Percentiles rank a stretch among this genome's conserved stretches.
phyloP scores from a whole-genome alignment of 2,113 vertebrate species.

The Antechinus flavipes region DNA sequence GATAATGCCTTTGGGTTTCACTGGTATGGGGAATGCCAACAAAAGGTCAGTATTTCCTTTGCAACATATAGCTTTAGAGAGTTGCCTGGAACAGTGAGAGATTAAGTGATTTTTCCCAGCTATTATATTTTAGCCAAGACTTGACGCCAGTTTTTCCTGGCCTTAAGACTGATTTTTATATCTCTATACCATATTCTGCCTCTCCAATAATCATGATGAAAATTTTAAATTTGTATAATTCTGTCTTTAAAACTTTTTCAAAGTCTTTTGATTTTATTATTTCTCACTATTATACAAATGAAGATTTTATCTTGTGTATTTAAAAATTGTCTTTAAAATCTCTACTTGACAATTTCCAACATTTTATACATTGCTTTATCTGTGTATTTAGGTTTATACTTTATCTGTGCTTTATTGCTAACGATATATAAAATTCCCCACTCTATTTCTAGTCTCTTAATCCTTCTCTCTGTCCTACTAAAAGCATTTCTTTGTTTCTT shows the following conservation, averaged over 20 bases:
- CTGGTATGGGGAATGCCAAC: too few species aligned
- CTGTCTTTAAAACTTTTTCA: not conserved
- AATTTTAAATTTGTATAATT: not conserved
- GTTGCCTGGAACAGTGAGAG: too few species aligned
- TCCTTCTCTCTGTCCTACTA: not conserved
- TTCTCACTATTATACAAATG: too few species aligned
- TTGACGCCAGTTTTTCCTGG: too few species aligned
- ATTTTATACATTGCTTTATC: not conserved
- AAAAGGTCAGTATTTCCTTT: too few species aligned
- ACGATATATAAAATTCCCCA: not conserved
- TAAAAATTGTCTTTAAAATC: constrained; percentile 15
- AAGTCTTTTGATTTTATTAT: not conserved
- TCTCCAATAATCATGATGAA: not conserved
- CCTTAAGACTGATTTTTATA: too few species aligned
- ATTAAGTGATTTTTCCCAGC: too few species aligned
- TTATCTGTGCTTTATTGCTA: not conserved
- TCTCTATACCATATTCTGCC: too few species aligned
- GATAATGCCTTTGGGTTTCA: too few species aligned
- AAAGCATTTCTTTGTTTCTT: not conserved
- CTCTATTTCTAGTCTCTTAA: not conserved
- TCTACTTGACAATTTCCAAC: not conserved
- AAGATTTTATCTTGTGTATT: not conserved
- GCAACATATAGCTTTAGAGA: too few species aligned
- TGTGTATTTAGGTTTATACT: not conserved
- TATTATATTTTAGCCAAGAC: too few species aligned